phyloP scores from a whole-genome alignment of 2,888 invertebrate genomes.

The Adelognathus sp. region DNA sequence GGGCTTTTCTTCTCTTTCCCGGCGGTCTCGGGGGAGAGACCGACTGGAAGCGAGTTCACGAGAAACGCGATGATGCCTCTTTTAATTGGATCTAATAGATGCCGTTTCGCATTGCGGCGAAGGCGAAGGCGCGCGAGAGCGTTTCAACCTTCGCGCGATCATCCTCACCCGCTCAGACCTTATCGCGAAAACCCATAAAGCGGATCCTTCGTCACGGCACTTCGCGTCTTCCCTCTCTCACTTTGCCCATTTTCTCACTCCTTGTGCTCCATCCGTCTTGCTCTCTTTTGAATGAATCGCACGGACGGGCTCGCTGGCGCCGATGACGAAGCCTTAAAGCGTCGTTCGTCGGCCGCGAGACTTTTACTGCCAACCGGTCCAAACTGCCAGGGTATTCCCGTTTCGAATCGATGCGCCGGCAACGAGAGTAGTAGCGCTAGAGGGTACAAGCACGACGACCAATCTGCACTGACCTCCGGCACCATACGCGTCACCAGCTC shows the following conservation, averaged over 20 bases:
- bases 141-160: constrained; percentile 53
- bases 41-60: constrained; percentile 24
- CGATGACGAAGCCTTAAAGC: constrained; percentile 53
- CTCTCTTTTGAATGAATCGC: constrained; percentile 46
- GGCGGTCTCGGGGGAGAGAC: constrained; percentile 9
- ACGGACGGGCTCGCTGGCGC: constrained; percentile 47
- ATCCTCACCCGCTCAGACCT: constrained; percentile 51
- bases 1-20: constrained; percentile 16
- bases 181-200: constrained; percentile 53
- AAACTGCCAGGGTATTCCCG: background rate
- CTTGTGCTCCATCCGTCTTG: background rate
- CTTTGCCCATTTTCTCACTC: background rate
- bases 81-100: constrained; percentile 59
- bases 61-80: constrained; percentile 49
- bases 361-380: constrained; percentile 38
- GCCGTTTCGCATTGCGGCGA: constrained; percentile 34
- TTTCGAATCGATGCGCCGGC: constrained; percentile 5
- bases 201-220: constrained; percentile 21
- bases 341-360: constrained; percentile 23
- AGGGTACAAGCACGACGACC: constrained; percentile 7
- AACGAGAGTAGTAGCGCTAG: background rate
- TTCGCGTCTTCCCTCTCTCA: too few species aligned
- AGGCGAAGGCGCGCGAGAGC: constrained; percentile 16
- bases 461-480: background rate
- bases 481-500: constrained; percentile 2